Base-by-base conservation (phyloP, 2,113 vertebrate species). In the Datnioides undecimradiatus region DNA sequence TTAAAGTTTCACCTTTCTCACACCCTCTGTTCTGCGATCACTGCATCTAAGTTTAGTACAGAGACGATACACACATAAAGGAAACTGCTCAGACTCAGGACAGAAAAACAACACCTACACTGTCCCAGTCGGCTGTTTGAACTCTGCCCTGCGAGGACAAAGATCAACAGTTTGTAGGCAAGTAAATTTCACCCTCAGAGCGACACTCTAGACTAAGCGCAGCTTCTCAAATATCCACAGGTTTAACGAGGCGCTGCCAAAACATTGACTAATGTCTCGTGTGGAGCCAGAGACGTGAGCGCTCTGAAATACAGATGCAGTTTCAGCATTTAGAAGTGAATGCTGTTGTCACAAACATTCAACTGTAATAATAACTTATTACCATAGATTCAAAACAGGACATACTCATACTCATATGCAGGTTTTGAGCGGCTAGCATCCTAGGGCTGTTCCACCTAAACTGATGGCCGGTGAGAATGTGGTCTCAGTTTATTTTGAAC, bases 81-180 rank as follows among this genome's bases (percentile, higher is more conserved):
- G 29, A 85, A 90, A 62, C 45, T 8, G 51, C 40, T 73, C 71
- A 10, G 55, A 65, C 69, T 45, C 33, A 0, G 9, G 46, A 21
- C 16, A 79, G 75, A 54, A 57, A 57, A 68, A 45, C 29, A 51
- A 84, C 48, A 75, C 66, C 58, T 45, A n/a, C 19, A 33, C 57
- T 3, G 25, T 68, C 48, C 31, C 19, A 3, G 51, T 3, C 1
- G 1, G 38, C 6, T 83, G 19, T 7, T 58, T 88, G 76, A 83
- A 70, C 89, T 82, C 23, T 85, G 76, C 81, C 82, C 70, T 31
- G 1, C 5, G 12, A 68, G 68, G 62, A 51, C 82, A 85, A 80
- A 73, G 80, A 31, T 78, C 72, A 58, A 14, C 31, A 66, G 51
- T 73, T 66, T 80, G 74, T 41, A 67, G 83, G 78, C 48, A 87